These are phyloP conservation scores for Parasteatoda lunata DNA, from an alignment of 2,888 invertebrate genomes.

Conservation along the genomic window DNA sequence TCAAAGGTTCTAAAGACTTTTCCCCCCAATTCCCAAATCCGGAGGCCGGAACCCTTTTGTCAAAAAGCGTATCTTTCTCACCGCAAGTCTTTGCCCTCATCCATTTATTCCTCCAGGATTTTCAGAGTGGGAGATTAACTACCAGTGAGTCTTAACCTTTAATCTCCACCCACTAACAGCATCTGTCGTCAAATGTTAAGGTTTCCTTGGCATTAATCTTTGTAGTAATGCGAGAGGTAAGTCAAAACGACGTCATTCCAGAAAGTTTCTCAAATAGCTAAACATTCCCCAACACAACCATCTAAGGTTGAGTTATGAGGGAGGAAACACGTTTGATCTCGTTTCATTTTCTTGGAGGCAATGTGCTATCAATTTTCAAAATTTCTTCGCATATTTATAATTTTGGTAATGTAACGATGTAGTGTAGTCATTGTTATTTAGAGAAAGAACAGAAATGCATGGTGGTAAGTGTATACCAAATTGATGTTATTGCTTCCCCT, in stretches of 20 bases:
- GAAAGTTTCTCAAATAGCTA: slow-evolving; percentile 31
- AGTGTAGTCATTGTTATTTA: too few relatives aligned
- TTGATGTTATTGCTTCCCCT: too few relatives aligned
- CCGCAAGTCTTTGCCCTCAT: slow-evolving; percentile 19
- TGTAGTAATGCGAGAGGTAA: slow-evolving; percentile 33
- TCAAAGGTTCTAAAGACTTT: background rate
- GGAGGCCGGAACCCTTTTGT: slow-evolving; percentile 36
- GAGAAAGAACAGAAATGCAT: too few relatives aligned
- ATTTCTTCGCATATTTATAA: too few relatives aligned
- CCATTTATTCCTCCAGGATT: slow-evolving; percentile 24
- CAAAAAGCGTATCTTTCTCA: slow-evolving; percentile 32
- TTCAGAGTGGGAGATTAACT: slow-evolving; percentile 32
- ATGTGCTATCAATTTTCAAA: background rate
- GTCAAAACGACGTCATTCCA: slow-evolving; percentile 32
- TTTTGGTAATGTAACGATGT: too few relatives aligned
- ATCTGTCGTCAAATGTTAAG: slow-evolving; percentile 39
- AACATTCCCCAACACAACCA: background rate
- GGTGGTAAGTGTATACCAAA: too few relatives aligned
- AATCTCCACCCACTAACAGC: slow-evolving; percentile 41
- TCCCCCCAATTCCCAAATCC: slow-evolving; percentile 13
- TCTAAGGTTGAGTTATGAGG: slow-evolving; percentile 15
- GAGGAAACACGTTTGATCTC: background rate
- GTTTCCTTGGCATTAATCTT: slow-evolving; percentile 39
- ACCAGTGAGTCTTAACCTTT: slow-evolving; percentile 41
- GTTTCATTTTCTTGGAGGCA: background rate